A percentile compares a stretch with the other conserved stretches of the same genome.
phyloP scores from a whole-genome alignment of 1,140 invertebrate genomes.

The Stegodyphus mimosarum region DNA sequence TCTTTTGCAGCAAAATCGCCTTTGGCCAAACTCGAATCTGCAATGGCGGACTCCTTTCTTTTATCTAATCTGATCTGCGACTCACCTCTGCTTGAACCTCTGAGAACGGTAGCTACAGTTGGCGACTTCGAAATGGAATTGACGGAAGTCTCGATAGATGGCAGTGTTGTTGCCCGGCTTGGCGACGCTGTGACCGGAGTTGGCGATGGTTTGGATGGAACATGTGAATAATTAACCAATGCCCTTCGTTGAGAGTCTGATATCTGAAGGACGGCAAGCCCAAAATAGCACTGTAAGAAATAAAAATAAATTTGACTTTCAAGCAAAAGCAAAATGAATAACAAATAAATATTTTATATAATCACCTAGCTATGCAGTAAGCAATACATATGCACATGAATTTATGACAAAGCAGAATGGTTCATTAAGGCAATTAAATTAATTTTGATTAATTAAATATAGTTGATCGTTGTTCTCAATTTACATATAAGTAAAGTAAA shows the following conservation, averaged over 20 bases:
- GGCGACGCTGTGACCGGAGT: not conserved
- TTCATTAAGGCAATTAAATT: too few species aligned
- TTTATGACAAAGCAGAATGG: too few species aligned
- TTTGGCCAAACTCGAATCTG: not conserved
- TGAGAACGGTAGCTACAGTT: not conserved
- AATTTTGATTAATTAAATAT: too few species aligned
- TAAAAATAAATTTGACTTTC: not conserved
- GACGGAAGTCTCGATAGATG: slow-evolving; percentile 2
- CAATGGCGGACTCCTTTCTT: not conserved
- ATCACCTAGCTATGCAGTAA: too few species aligned
- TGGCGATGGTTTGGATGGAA: not conserved
- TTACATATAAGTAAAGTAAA: too few species aligned
- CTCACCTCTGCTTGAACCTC: not conserved
- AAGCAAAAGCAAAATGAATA: not conserved
- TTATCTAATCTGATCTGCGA: not conserved
- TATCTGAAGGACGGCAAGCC: slow-evolving; percentile 19
- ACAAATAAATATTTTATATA: too few species aligned
- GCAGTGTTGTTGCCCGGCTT: not conserved
- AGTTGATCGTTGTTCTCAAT: too few species aligned
- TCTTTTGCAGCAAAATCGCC: slow-evolving; percentile 16
- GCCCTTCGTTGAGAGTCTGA: slow-evolving; percentile 26
- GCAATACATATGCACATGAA: too few species aligned
- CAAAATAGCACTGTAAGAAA: slow-evolving; percentile 28
- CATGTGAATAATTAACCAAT: slow-evolving; percentile 8
- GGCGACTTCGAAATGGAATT: slow-evolving; percentile 18